A percentile compares a stretch with the other conserved stretches of the same genome.
Conservation (phyloP, 1,140 invertebrate genomes). For the Ephestia elutella region DNA sequence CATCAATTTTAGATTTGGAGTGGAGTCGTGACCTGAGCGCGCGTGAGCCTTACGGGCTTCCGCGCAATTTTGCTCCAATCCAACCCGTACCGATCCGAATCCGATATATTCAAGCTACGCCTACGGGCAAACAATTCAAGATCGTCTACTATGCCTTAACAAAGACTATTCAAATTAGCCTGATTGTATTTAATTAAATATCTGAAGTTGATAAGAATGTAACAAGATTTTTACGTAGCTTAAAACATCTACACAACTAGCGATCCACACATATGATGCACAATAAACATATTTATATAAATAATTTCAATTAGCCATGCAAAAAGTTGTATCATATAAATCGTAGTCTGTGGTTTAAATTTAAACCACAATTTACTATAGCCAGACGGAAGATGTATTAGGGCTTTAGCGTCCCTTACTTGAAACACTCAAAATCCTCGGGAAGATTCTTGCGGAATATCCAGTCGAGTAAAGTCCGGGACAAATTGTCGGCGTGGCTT, state of each 20-base stretch:
- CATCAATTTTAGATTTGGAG: conserved; percentile 69
- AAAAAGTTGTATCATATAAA: no score
- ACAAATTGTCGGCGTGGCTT: conserved; percentile 47
- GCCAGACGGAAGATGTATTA: no score
- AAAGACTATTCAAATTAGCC: not conserved
- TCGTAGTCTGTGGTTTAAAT: no score
- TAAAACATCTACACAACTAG: no score
- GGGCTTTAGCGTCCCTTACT: not conserved
- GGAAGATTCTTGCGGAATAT: conserved; percentile 26
- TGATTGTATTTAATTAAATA: conserved; percentile 1
- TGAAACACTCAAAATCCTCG: conserved; percentile 24
- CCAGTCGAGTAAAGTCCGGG: conserved; percentile 38
- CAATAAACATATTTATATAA: no score
- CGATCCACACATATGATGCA: no score
- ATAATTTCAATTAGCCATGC: no score
- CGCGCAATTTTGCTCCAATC: conserved; percentile 29
- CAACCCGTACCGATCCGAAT: not conserved
- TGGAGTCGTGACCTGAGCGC: conserved; percentile 59
- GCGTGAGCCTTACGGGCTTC: conserved; percentile 48
- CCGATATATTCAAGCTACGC: not conserved
- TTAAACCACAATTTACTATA: no score
- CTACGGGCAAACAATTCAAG: conserved; percentile 12
- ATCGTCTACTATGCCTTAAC: not conserved
- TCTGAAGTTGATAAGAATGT: not conserved
- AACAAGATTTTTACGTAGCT: no score